These are phyloP conservation scores for Myotis lucifugus DNA, from an alignment of 2,113 vertebrate genomes.

Conservation along the genomic window DNA sequence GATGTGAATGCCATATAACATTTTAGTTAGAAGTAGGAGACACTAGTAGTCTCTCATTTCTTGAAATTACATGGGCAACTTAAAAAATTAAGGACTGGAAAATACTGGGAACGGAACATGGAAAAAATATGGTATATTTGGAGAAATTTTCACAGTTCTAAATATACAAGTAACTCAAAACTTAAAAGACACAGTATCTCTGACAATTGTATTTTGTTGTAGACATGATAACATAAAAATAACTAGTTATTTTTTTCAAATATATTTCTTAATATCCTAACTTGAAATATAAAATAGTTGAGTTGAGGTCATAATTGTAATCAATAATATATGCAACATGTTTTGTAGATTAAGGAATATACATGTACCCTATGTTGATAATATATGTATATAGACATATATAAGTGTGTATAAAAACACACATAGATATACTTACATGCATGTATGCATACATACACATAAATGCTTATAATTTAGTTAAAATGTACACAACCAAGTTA, in stretches of 20 bases:
- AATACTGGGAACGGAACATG: neutral
- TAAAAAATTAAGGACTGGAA: neutral
- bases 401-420: neutral
- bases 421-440: neutral
- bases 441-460: neutral
- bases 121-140: neutral
- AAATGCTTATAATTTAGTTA: neutral
- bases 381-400: neutral
- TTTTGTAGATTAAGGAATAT: neutral
- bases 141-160: neutral
- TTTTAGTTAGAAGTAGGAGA: conserved; percentile 44
- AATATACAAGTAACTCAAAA: neutral
- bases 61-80: neutral
- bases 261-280: neutral
- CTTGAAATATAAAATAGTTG: neutral
- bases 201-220: neutral
- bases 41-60: neutral
- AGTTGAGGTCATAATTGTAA: neutral
- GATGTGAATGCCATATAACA: neutral
- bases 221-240: neutral
- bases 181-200: neutral
- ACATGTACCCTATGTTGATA: neutral
- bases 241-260: neutral
- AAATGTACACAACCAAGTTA: neutral
- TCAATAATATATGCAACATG: neutral